These are phyloP conservation scores for Hexactinellida sp. DNA, from an alignment of 37 sponge, comb jelly and placozoan species.

Conservation along the genomic window DNA sequence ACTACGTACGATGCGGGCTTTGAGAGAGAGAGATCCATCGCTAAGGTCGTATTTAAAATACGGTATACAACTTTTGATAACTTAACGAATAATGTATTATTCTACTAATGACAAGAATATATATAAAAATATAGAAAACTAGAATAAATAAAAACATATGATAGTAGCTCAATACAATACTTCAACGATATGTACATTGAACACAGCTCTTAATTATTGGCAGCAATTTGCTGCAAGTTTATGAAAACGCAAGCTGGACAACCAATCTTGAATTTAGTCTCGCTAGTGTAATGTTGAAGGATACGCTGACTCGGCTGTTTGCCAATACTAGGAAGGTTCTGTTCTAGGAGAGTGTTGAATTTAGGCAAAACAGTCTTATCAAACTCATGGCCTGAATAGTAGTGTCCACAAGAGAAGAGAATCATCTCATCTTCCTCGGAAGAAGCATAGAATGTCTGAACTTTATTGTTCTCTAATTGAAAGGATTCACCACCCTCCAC, in stretches of 20 bases:
- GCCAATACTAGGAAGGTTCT: not conserved
- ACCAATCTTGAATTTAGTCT: not conserved
- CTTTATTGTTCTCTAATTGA: not conserved
- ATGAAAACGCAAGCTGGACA: conserved; percentile 5
- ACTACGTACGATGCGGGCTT: no score
- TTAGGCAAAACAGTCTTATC: not conserved
- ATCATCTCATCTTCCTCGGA: not conserved
- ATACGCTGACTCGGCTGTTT: not conserved
- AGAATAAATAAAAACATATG: no score
- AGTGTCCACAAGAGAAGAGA: not conserved
- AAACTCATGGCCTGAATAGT: not conserved
- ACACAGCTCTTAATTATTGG: not conserved
- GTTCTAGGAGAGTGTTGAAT: not conserved
- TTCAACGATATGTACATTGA: not conserved
- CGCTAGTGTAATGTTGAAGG: not conserved
- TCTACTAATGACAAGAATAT: no score
- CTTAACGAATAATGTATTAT: no score
- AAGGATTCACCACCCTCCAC: not conserved
- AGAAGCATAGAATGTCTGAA: not conserved
- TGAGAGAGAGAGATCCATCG: no score
- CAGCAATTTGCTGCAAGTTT: not conserved
- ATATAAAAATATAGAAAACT: no score
- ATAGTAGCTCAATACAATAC: no score
- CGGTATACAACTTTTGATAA: no score
- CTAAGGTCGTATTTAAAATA: no score